These are phyloP conservation scores for Schizotus pectinicornis DNA, from an alignment of 2,888 invertebrate genomes.

Conservation along the genomic window DNA sequence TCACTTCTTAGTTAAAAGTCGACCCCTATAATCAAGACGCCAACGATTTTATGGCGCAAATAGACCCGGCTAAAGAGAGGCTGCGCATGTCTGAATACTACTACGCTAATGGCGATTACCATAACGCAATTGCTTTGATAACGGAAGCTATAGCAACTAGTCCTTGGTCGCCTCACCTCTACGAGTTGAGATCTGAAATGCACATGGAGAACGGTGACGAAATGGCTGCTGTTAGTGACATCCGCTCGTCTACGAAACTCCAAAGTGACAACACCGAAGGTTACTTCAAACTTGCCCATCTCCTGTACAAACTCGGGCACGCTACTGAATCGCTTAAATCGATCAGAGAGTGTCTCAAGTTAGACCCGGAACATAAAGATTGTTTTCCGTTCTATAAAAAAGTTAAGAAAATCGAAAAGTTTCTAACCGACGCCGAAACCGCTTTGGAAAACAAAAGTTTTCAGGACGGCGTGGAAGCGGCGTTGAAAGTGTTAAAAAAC, in stretches of 20 bases:
- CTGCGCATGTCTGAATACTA: conserved; percentile 70
- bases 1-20: conserved; percentile 62
- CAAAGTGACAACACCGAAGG: conserved; percentile 91
- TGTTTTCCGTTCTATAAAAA: conserved; percentile 97
- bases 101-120: conserved; percentile 64
- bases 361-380: conserved; percentile 96
- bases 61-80: conserved; percentile 69
- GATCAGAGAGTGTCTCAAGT: conserved; percentile 93
- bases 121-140: conserved; percentile 69
- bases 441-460: conserved; percentile 68
- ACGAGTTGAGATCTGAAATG: conserved; percentile 87
- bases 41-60: conserved; percentile 68
- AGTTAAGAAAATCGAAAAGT: conserved; percentile 89
- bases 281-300: conserved; percentile 78
- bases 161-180: conserved; percentile 86
- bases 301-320: conserved; percentile 91
- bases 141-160: conserved; percentile 76
- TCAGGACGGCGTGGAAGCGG: conserved; percentile 71
- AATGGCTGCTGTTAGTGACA: conserved; percentile 87
- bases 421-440: conserved; percentile 71
- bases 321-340: conserved; percentile 90
- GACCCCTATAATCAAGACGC: conserved; percentile 85
- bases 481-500: conserved; percentile 68
- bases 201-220: conserved; percentile 80
- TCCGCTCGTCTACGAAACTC: conserved; percentile 88